A percentile compares a stretch with the other conserved stretches of the same genome.
These are phyloP conservation scores for Limnephilus auricula DNA, from an alignment of 2,888 invertebrate genomes.

Conservation along the genomic window DNA sequence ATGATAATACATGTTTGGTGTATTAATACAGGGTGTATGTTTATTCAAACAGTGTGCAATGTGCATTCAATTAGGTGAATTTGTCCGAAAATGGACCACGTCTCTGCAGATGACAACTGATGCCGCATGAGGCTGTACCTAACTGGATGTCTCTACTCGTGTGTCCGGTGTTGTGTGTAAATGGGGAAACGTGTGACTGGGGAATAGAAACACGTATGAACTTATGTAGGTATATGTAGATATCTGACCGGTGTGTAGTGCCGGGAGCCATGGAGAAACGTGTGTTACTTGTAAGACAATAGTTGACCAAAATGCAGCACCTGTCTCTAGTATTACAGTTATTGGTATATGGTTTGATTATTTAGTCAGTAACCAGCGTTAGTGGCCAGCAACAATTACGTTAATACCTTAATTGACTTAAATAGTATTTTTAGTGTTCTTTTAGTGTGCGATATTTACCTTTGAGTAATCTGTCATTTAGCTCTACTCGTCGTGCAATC, in stretches of 20 bases:
- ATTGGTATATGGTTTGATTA: too few species aligned
- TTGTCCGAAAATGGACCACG: not conserved
- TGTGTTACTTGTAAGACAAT: not conserved
- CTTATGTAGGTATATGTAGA: too few species aligned
- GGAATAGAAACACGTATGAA: not conserved
- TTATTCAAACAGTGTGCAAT: not conserved
- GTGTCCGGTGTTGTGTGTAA: not conserved
- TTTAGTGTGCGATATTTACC: too few species aligned
- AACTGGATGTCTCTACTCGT: not conserved
- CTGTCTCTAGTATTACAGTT: not conserved
- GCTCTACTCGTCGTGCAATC: too few species aligned
- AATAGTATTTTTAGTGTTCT: too few species aligned
- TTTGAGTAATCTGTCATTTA: not conserved
- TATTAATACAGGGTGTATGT: not conserved
- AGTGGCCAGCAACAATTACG: not conserved
- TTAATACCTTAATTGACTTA: not conserved
- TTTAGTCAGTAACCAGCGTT: not conserved
- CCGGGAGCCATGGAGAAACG: not conserved
- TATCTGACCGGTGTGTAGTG: not conserved
- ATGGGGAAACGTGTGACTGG: not conserved
- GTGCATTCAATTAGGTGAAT: not conserved
- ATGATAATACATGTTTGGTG: too few species aligned
- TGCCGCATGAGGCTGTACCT: not conserved
- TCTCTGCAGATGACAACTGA: conserved; percentile 26
- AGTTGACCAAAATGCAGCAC: too few species aligned